Evolutionary conservation across 2,113 vertebrate genomes (phyloP), one percentile per base, ranked within the genome.

Genomic region (Toxostoma redivivum): DNA sequence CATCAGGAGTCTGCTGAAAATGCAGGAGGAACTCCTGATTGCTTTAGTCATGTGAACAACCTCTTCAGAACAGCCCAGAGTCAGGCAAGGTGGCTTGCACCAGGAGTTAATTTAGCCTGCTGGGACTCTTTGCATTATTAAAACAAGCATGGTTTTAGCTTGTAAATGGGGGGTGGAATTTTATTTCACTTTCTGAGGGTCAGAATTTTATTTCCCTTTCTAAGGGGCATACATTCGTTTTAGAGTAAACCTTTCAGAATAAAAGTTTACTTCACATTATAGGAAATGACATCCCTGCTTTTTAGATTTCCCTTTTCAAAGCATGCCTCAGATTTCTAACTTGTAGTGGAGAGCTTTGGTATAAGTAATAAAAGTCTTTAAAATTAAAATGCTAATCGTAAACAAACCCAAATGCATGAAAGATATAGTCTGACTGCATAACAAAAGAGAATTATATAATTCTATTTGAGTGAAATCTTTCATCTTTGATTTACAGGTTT

Each of bases 401-500:
- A 98, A 97, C 97, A 98, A 98, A 97, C 93, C 90, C 93, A 97
- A 97, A 97, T 96, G 97, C 95, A 97, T 96, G 94, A 97, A 97
- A 97, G 98, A 97, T 97, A 97, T 86, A 97, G 97, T 94, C 96
- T 94, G 95, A 96, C 93, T 97, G 72, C 97, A 97, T 97, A 98
- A 98, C 98, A 98, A 98, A 98, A 97, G 97, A 94, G 98, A 98
- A 98, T 98, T 98, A 97, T 98, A 98, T 98, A 98, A 98, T 98
- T 98, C 98, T 97, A 98, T 97, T 98, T 98, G 98, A 98, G 98
- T 98, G 98, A 98, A 98, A 98, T 98, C 96, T 98, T 98, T 98
- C 97, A 98, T 98, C 98, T 98, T 97, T 98, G 98, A 98, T 98
- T 98, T 98, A 98, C 98, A 98, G 98, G 98, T 98, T 98, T 92